Evolutionary conservation across 1,140 invertebrate genomes (phyloP).

Genomic region (Drosophila sturtevanti): DNA sequence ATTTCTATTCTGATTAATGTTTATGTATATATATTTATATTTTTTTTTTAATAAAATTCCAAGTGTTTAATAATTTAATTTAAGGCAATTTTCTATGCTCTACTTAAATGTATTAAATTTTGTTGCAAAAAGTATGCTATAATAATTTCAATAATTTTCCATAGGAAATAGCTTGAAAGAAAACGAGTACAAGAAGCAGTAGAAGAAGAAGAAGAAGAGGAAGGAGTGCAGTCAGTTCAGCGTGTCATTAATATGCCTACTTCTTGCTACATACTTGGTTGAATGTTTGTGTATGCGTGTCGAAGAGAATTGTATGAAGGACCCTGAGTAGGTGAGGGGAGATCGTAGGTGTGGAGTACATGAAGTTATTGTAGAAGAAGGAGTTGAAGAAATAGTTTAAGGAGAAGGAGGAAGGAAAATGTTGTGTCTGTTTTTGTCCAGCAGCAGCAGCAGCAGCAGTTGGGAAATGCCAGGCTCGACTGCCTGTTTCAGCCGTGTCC

Average conservation of each 20-base stretch:
- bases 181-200: background rate
- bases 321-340: background rate
- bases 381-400: background rate
- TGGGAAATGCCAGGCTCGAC: constrained; percentile 7
- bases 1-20: too few relatives aligned
- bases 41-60: background rate
- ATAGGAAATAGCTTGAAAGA: background rate
- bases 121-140: background rate
- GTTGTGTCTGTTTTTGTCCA: constrained; percentile 5
- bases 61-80: background rate
- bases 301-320: constrained; percentile 33
- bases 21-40: background rate
- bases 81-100: background rate
- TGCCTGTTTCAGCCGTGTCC: constrained; percentile 1
- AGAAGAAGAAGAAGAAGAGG: background rate
- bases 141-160: constrained; percentile 6
- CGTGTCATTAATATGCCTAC: constrained; percentile 50
- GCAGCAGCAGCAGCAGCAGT: background rate
- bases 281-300: constrained; percentile 23
- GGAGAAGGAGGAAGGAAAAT: background rate
- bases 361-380: background rate
- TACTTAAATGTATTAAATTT: background rate
- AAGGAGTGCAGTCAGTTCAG: constrained; percentile 33
- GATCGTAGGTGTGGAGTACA: background rate
- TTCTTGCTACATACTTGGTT: constrained; percentile 4